phyloP scores from a whole-genome alignment of 2,113 vertebrate species.

The Misgurnus mizolepis region DNA sequence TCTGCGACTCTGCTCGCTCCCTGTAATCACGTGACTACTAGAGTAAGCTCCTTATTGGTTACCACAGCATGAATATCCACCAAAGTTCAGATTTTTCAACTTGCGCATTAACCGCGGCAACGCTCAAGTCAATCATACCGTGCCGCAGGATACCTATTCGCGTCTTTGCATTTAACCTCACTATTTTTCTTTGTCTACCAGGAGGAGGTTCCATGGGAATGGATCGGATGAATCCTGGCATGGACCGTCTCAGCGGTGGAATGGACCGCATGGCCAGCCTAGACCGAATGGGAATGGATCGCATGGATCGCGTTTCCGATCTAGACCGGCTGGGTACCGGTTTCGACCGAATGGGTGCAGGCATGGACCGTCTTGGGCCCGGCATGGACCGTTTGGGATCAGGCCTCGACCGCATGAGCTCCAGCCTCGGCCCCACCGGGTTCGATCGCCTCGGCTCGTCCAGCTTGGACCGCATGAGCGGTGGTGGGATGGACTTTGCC shows the following conservation, averaged over 20 bases:
- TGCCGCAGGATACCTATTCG: too few species aligned
- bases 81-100: too few species aligned
- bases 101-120: too few species aligned
- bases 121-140: too few species aligned
- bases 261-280: slow-evolving; percentile 86
- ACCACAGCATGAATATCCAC: too few species aligned
- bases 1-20: too few species aligned
- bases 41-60: too few species aligned
- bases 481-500: slow-evolving; percentile 68
- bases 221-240: slow-evolving; percentile 83
- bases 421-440: slow-evolving; percentile 81
- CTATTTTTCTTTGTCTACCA: neutral
- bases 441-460: slow-evolving; percentile 84
- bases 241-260: slow-evolving; percentile 79
- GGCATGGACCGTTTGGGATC: slow-evolving; percentile 87
- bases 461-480: slow-evolving; percentile 86
- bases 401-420: slow-evolving; percentile 87
- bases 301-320: slow-evolving; percentile 73
- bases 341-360: slow-evolving; percentile 85
- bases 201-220: slow-evolving; percentile 78
- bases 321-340: slow-evolving; percentile 83
- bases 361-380: slow-evolving; percentile 88
- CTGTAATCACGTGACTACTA: too few species aligned
- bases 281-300: slow-evolving; percentile 83
- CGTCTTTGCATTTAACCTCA: too few species aligned